Conservation (phyloP, 2,113 vertebrate genomes). For the Trogon melanurus region DNA sequence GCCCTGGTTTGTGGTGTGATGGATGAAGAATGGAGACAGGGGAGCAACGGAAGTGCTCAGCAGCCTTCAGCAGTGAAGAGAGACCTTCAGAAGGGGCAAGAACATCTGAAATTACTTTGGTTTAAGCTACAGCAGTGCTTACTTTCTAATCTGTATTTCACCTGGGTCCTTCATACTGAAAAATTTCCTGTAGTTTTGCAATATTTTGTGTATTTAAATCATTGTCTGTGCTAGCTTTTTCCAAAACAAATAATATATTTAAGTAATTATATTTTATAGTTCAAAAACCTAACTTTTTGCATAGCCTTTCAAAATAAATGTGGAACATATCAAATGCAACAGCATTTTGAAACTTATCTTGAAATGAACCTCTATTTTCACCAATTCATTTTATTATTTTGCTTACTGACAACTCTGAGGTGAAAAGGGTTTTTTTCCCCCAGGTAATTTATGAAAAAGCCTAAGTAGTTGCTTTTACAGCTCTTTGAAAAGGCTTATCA, state of each 20-base stretch:
- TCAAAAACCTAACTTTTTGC: background rate
- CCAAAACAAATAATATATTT: background rate
- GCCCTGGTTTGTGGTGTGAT: background rate
- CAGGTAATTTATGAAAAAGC: background rate
- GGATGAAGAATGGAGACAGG: background rate
- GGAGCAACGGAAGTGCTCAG: background rate
- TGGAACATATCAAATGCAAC: background rate
- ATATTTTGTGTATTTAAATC: background rate
- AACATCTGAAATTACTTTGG: background rate
- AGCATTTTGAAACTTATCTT: background rate
- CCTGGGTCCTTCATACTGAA: background rate
- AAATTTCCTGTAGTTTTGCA: background rate
- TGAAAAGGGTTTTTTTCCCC: background rate
- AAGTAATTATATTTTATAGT: background rate
- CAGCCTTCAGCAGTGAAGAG: accelerated
- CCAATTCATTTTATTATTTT: background rate
- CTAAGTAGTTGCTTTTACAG: background rate
- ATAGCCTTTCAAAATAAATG: background rate
- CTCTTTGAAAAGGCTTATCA: background rate
- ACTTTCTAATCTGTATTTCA: background rate
- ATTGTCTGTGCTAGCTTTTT: background rate
- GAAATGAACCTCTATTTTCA: background rate
- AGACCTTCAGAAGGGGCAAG: background rate
- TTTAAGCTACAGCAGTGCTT: background rate
- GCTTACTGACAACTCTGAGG: background rate